Evolutionary conservation across 2,113 vertebrate genomes (phyloP).

Genomic region (Pontoporia blainvillei): DNA sequence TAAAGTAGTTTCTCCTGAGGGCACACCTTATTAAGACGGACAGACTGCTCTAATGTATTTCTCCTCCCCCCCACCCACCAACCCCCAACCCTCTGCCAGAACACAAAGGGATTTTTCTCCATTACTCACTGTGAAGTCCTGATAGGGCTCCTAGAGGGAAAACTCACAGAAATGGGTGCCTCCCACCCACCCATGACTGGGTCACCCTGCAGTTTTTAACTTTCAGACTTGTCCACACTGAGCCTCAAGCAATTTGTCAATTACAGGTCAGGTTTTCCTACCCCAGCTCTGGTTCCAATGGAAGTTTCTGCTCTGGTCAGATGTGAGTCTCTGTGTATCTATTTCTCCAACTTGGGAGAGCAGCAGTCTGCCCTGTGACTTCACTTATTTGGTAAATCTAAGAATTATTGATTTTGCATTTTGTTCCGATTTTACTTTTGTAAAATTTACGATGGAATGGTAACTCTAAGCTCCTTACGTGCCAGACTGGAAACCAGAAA

Average conservation of each 20-base stretch:
- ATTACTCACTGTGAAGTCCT: background rate
- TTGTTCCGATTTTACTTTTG: background rate
- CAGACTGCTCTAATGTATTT: background rate
- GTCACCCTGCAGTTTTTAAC: background rate
- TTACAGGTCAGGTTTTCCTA: background rate
- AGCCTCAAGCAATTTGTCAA: background rate
- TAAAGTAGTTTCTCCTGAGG: background rate
- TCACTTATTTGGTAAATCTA: background rate
- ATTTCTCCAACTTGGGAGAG: background rate
- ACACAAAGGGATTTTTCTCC: background rate
- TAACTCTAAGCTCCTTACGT: background rate
- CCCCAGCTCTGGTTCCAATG: background rate
- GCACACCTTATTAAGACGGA: background rate
- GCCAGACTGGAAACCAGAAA: background rate
- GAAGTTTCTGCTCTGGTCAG: background rate
- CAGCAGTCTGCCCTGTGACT: background rate
- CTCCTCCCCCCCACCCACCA: background rate
- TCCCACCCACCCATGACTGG: accelerated
- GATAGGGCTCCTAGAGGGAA: background rate
- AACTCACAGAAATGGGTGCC: background rate
- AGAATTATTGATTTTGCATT: background rate
- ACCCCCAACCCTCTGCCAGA: background rate
- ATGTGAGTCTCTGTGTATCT: background rate
- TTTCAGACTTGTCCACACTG: background rate
- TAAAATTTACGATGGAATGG: background rate